Evolutionary conservation across 2,888 invertebrate species (phyloP).

Genomic region (Ferrisia virgata): DNA sequence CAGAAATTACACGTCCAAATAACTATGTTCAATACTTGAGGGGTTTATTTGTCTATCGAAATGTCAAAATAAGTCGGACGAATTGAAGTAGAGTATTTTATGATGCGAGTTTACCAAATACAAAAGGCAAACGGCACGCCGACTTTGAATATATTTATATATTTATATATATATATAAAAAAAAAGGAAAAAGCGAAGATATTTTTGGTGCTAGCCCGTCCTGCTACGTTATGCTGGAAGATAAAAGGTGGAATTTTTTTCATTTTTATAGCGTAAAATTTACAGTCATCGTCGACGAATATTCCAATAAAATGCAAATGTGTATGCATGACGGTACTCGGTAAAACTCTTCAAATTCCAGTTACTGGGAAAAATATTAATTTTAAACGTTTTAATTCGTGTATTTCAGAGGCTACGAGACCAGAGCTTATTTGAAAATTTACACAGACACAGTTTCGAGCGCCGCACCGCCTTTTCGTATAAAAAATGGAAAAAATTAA

Average conservation of each 20-base stretch:
- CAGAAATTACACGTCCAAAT: constrained; percentile 5
- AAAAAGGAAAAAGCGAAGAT: background rate
- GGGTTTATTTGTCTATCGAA: constrained; percentile 14
- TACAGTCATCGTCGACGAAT: constrained; percentile 17
- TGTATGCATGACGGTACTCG: constrained; percentile 9
- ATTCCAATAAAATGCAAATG: constrained; percentile 17
- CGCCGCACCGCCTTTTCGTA: too few relatives aligned
- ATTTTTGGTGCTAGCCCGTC: background rate
- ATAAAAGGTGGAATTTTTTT: background rate
- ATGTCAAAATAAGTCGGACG: background rate
- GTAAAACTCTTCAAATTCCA: background rate
- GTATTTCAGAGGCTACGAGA: background rate
- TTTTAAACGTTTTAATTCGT: constrained; percentile 14
- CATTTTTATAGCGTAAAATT: background rate
- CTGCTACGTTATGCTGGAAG: background rate
- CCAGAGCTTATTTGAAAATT: background rate
- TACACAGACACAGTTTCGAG: background rate
- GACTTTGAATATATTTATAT: too few relatives aligned
- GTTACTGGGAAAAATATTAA: constrained; percentile 7
- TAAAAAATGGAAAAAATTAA: background rate
- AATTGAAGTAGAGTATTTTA: background rate
- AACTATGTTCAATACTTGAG: background rate
- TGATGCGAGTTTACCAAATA: background rate
- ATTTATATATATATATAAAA: too few relatives aligned
- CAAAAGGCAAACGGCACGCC: background rate